These are phyloP conservation scores for Caenorhabditis wallacei DNA, from an alignment of 2,888 invertebrate genomes.

Conservation along the genomic window DNA sequence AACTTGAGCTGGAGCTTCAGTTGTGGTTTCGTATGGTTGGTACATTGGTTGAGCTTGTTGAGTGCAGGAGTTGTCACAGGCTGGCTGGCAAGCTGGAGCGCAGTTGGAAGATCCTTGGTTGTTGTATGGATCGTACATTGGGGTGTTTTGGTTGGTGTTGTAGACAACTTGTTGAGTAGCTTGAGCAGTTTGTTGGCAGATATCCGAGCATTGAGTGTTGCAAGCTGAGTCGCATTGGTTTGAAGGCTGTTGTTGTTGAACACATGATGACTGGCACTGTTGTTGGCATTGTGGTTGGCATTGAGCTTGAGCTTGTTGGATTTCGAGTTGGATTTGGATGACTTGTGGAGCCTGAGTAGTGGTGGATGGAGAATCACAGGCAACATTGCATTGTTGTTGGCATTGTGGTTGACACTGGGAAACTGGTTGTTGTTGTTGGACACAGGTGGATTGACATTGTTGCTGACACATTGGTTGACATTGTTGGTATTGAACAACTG, in stretches of 20 bases:
- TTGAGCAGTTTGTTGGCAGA: conserved; percentile 63
- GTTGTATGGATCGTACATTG: conserved; percentile 54
- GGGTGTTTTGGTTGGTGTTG: conserved; percentile 37
- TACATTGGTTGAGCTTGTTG: conserved; percentile 62
- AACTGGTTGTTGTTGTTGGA: conserved; percentile 50
- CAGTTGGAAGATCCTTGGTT: conserved; percentile 47
- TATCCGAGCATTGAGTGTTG: conserved; percentile 62
- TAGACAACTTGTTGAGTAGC: conserved; percentile 57
- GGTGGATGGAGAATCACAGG: conserved; percentile 54
- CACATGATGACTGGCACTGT: conserved; percentile 69
- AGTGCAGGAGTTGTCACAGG: conserved; percentile 63
- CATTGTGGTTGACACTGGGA: conserved; percentile 65
- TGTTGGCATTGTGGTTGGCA: conserved; percentile 73
- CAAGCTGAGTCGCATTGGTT: conserved; percentile 66
- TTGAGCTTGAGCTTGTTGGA: conserved; percentile 52
- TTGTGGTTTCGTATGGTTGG: conserved; percentile 59
- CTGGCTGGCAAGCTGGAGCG: conserved; percentile 66
- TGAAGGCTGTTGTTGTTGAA: conserved; percentile 69
- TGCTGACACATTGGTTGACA: conserved; percentile 68
- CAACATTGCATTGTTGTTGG: conserved; percentile 59
- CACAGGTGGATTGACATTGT: conserved; percentile 58
- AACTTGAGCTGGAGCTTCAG: conserved; percentile 55
- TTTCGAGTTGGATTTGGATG: conserved; percentile 57
- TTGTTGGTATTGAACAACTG: conserved; percentile 60
- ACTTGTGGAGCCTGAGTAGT: conserved; percentile 63